Evolutionary conservation across 2,888 invertebrate species (phyloP).

Genomic region (Acholoe squamosa): DNA sequence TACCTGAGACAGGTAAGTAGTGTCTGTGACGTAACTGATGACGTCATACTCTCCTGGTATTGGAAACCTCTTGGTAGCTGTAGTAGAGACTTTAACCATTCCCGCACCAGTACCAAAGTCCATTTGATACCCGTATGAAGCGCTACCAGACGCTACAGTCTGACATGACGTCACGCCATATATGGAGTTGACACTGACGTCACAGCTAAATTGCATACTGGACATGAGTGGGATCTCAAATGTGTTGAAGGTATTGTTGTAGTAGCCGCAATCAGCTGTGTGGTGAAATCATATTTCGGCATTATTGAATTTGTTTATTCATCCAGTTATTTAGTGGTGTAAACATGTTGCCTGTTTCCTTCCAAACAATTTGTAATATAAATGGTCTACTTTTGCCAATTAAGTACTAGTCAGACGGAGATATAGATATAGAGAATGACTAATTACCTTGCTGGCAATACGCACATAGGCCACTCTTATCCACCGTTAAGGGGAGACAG

Average conservation of each 20-base stretch:
- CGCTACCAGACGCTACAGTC: constrained; percentile 53
- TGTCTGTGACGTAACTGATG: constrained; percentile 75
- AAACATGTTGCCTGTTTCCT: too few relatives aligned
- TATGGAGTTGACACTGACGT: not conserved
- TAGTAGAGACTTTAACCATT: constrained; percentile 72
- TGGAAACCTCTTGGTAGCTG: constrained; percentile 72
- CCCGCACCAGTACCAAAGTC: constrained; percentile 79
- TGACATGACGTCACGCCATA: not conserved
- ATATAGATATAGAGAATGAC: too few relatives aligned
- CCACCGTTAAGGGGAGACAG: too few relatives aligned
- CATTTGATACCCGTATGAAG: constrained; percentile 74
- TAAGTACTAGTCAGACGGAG: too few relatives aligned
- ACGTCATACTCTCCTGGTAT: constrained; percentile 78
- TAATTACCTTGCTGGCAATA: too few relatives aligned
- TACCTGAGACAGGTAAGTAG: constrained; percentile 55
- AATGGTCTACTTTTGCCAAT: too few relatives aligned
- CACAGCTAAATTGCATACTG: not conserved
- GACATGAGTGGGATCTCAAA: not conserved
- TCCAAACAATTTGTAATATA: too few relatives aligned
- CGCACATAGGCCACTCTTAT: too few relatives aligned
- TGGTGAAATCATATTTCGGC: too few relatives aligned
- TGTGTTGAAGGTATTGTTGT: not conserved
- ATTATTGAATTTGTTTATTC: too few relatives aligned
- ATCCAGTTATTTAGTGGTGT: too few relatives aligned
- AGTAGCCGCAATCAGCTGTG: not conserved